Conservation (phyloP, 2,888 invertebrate species). For the Nephrocerus scutellatus region DNA sequence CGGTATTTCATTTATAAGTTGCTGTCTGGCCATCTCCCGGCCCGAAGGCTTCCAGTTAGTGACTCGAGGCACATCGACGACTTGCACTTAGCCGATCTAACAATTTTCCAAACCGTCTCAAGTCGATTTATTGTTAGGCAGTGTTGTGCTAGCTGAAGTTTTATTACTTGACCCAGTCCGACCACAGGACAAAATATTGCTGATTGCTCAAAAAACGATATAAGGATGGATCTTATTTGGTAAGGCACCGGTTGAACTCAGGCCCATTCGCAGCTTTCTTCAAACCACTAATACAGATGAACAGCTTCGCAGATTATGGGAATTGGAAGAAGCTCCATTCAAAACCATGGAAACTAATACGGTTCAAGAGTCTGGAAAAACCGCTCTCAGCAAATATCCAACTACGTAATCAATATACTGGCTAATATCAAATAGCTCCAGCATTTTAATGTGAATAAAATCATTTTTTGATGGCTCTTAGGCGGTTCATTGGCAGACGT, state of each 20-base stretch:
- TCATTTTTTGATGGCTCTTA: no score
- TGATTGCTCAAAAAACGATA: conserved; percentile 8
- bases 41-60: conserved; percentile 1
- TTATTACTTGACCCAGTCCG: background rate
- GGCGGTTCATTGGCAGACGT: no score
- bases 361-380: conserved; percentile 3
- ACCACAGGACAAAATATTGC: conserved; percentile 1
- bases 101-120: conserved; percentile 1
- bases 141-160: conserved; percentile 2
- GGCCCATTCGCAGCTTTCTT: no score
- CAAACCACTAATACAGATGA: no score
- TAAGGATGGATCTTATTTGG: no score
- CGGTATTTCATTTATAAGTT: conserved; percentile 9
- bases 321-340: conserved; percentile 7
- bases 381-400: conserved; percentile 3
- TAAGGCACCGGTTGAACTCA: no score
- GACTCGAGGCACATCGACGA: conserved; percentile 5
- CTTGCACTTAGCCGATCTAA: conserved; percentile 1
- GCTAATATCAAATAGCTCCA: no score
- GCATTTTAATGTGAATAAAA: no score
- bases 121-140: conserved; percentile 1
- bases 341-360: background rate
- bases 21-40: conserved; percentile 8
- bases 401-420: conserved; percentile 3
- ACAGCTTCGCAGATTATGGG: conserved; percentile 6